A percentile compares a stretch with the other conserved stretches of the same genome.
Conservation (phyloP, 2,113 vertebrate species). For the Bujurquina vittata region DNA sequence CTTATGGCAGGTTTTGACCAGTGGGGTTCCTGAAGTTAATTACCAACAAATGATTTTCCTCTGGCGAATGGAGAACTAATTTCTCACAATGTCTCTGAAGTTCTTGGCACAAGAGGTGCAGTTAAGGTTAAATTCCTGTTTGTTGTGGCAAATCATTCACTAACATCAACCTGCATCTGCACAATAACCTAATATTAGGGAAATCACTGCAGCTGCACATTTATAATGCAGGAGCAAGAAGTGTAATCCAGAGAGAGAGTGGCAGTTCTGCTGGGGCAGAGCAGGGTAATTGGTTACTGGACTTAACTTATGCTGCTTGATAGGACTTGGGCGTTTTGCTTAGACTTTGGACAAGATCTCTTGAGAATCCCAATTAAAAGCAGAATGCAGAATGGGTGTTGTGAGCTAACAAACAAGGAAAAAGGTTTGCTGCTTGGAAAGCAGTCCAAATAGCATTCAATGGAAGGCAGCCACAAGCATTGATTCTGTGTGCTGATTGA, state of each 20-base stretch:
- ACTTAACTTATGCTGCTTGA: slow-evolving; percentile 67
- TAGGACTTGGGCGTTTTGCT: slow-evolving; percentile 62
- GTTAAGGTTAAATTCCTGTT: slow-evolving; percentile 27
- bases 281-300: slow-evolving; percentile 76
- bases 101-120: background rate
- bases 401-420: slow-evolving; percentile 61
- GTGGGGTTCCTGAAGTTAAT: background rate
- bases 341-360: slow-evolving; percentile 69
- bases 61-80: background rate
- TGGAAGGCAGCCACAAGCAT: slow-evolving; percentile 13
- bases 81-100: slow-evolving; percentile 1
- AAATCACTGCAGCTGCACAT: slow-evolving; percentile 64
- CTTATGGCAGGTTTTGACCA: background rate
- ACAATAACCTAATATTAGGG: slow-evolving; percentile 58
- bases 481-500: slow-evolving; percentile 27
- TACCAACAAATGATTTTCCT: background rate
- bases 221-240: slow-evolving; percentile 73
- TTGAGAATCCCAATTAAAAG: slow-evolving; percentile 79
- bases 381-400: slow-evolving; percentile 63
- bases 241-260: slow-evolving; percentile 62
- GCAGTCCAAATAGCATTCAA: slow-evolving; percentile 30
- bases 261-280: slow-evolving; percentile 52
- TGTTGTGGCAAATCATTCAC: slow-evolving; percentile 24
- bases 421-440: slow-evolving; percentile 53
- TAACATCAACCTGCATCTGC: slow-evolving; percentile 47